Percentiles rank a stretch among this genome's conserved stretches.
These are phyloP conservation scores for Oligia fasciuncula DNA, from an alignment of 2,888 invertebrate genomes.

Conservation along the genomic window DNA sequence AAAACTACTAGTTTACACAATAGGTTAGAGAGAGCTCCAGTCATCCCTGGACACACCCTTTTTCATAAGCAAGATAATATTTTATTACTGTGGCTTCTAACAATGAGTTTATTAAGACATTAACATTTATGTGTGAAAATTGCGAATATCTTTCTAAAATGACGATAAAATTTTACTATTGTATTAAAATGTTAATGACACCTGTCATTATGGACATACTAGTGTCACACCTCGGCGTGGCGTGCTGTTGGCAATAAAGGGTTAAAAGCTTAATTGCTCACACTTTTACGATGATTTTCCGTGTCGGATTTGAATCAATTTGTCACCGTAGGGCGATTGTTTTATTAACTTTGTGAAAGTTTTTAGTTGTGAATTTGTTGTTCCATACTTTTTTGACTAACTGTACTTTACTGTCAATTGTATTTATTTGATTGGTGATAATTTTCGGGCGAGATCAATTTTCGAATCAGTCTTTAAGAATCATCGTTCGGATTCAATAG, in stretches of 20 bases:
- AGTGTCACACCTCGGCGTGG: constrained; percentile 35
- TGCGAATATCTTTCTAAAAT: constrained; percentile 39
- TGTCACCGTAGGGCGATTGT: constrained; percentile 69
- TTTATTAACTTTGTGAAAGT: constrained; percentile 59
- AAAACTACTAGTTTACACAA: constrained; percentile 16
- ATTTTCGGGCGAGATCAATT: constrained; percentile 50
- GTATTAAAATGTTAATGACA: constrained; percentile 40
- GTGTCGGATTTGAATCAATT: constrained; percentile 71
- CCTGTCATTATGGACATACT: constrained; percentile 30
- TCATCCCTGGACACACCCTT: constrained; percentile 7
- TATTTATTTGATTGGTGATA: constrained; percentile 42
- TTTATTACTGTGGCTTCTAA: constrained; percentile 23
- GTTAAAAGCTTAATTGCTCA: constrained; percentile 47
- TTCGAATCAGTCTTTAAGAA: constrained; percentile 23
- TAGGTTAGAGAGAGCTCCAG: constrained; percentile 9
- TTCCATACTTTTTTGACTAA: constrained; percentile 49
- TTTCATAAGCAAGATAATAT: constrained; percentile 6
- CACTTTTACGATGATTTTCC: constrained; percentile 52
- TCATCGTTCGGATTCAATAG: constrained; percentile 23
- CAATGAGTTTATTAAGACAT: constrained; percentile 30
- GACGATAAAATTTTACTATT: constrained; percentile 33
- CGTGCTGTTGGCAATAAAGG: constrained; percentile 49
- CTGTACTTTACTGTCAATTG: constrained; percentile 55
- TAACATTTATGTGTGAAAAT: constrained; percentile 42
- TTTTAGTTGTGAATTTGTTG: constrained; percentile 43